These are phyloP conservation scores for Australoheros scitulus DNA, from an alignment of 2,113 vertebrate genomes.

Conservation along the genomic window DNA sequence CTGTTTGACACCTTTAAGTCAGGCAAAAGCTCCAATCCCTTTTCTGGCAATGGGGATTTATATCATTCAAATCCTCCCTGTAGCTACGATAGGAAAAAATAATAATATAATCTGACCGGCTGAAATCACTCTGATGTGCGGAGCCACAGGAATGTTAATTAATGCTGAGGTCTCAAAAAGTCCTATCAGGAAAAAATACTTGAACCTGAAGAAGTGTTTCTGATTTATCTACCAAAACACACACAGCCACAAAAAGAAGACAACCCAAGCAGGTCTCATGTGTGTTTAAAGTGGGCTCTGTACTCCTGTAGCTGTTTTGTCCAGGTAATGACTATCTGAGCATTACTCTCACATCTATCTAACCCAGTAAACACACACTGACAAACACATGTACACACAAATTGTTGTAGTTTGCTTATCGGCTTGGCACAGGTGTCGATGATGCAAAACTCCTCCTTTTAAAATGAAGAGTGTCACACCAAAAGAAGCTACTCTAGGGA, in stretches of 20 bases:
- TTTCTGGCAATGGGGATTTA: conserved; percentile 56
- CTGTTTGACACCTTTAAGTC: conserved; percentile 65
- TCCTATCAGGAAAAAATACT: background rate
- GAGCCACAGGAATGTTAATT: conserved; percentile 45
- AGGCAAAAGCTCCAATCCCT: conserved; percentile 40
- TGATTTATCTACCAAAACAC: conserved; percentile 30
- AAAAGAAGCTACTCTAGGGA: background rate
- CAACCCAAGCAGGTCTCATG: background rate
- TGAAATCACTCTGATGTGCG: conserved; percentile 24
- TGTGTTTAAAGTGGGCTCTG: conserved; percentile 19
- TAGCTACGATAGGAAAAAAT: conserved; percentile 28
- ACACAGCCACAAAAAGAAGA: background rate
- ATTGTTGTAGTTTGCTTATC: background rate
- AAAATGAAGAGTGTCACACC: background rate
- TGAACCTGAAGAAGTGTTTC: conserved; percentile 4
- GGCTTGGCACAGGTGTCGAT: background rate
- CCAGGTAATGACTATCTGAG: conserved; percentile 10
- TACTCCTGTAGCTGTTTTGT: background rate
- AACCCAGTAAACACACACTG: background rate
- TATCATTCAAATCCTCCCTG: conserved; percentile 54
- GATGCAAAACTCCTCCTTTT: background rate
- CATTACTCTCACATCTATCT: conserved; percentile 22
- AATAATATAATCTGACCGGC: conserved; percentile 45
- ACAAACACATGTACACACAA: conserved; percentile 10
- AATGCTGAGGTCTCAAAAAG: conserved; percentile 20